Base-by-base conservation (phyloP, 2,797 vertebrate species). In the Chaetophractus vellerosus region DNA sequence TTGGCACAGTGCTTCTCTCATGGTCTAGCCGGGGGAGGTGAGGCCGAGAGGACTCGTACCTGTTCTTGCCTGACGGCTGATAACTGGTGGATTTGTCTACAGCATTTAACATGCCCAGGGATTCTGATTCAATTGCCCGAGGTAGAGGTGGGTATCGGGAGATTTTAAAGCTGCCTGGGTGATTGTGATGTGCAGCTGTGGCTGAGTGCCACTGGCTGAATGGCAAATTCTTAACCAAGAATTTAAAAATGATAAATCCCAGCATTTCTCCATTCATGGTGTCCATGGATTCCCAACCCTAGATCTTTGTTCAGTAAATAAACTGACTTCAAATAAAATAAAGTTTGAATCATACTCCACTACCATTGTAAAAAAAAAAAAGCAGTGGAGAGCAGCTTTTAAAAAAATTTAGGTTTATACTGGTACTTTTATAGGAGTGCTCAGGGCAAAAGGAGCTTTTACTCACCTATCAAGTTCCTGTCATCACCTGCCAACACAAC, bases 291-390 rank as follows among this genome's bases (percentile, higher is more conserved):
- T 75, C 57, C 64, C 78, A 69, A 75, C 76, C 10, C 36, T 64
- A 94, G 75, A 80, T 86, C 71, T 92, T 76, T 91, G 41, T 87
- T 95, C 89, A 52, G 26, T 61, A 93, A 94, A 94, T 76, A 93
- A 89, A 74, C 21, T n/a, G 64, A 23, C 38, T 95, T 90, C 89
- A 92, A 85, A 86, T 68, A 71, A 82, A 92, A 69, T 82, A 63
- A 87, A 94, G 21, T 68, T 75, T 63, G 71, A 63, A 33, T 68
- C 48, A 61, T 63, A 45, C 50, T 59, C 69, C 48, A 79, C 36
- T 33, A 3, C 36, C 59, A 28, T 31, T 72, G 48, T 68, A 15
- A 69, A 57, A 41, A 68, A 78, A 38, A 55, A 75, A 85, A 82
- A 23, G 14, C 23, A 78, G 57, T 36, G 50, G 63, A 85, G 74